Conservation (phyloP, 2,888 invertebrate genomes). For the Plebejus melissa region DNA sequence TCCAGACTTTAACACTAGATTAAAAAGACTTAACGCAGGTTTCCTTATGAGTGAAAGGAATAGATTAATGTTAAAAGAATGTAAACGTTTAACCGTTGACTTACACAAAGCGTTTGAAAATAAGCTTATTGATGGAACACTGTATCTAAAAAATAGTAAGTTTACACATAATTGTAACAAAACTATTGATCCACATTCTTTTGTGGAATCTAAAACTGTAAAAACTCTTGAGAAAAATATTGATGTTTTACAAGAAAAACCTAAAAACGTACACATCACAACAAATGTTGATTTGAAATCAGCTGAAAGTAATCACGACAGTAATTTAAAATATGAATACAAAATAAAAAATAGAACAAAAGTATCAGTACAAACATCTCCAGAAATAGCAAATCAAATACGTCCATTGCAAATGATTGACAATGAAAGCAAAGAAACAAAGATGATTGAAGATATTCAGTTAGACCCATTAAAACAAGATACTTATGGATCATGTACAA, state of each 20-base stretch:
- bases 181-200: constrained; percentile 25
- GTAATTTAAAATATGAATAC: constrained; percentile 56
- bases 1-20: constrained; percentile 67
- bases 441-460: neutral
- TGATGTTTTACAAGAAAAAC: neutral
- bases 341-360: constrained; percentile 57
- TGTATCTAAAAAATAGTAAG: constrained; percentile 48
- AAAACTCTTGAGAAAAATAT: neutral
- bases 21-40: constrained; percentile 57
- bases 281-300: neutral
- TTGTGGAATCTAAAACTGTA: neutral
- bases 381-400: constrained; percentile 44
- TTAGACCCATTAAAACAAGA: neutral
- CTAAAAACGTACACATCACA: neutral
- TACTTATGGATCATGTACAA: neutral
- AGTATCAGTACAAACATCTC: constrained; percentile 53
- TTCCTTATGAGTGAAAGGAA: constrained; percentile 58
- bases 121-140: constrained; percentile 53
- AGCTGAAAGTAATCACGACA: constrained; percentile 51
- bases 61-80: constrained; percentile 51
- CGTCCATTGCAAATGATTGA: constrained; percentile 35
- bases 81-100: constrained; percentile 64
- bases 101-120: constrained; percentile 60
- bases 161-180: constrained; percentile 30
- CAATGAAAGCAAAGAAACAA: neutral